These are phyloP conservation scores for Salvelinus sp. DNA, from an alignment of 2,113 vertebrate genomes.

Conservation along the genomic window DNA sequence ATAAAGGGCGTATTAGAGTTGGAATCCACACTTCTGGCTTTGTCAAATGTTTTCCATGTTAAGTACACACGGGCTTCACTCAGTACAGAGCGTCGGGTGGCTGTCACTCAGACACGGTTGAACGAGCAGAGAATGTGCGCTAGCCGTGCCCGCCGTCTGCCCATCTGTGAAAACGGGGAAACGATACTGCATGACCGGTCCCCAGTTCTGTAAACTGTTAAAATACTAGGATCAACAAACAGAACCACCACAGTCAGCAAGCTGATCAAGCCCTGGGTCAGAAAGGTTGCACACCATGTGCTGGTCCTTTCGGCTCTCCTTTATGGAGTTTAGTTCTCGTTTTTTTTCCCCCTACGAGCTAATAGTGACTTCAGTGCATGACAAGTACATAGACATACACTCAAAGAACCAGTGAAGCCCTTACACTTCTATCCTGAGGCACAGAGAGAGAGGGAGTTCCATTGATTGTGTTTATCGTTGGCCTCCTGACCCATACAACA, in stretches of 20 bases:
- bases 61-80: not conserved
- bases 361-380: constrained; percentile 58
- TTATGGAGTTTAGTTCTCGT: constrained; percentile 67
- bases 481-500: constrained; percentile 54
- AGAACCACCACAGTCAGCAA: constrained; percentile 52
- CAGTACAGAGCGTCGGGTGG: not conserved
- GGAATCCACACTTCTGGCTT: not conserved
- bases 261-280: constrained; percentile 54
- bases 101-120: constrained; percentile 7
- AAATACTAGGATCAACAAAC: constrained; percentile 73
- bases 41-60: constrained; percentile 10
- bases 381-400: constrained; percentile 55
- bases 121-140: constrained; percentile 12
- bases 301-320: constrained; percentile 52
- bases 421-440: constrained; percentile 44
- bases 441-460: constrained; percentile 23
- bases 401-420: constrained; percentile 42
- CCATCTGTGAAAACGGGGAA: constrained; percentile 58
- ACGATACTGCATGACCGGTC: constrained; percentile 33
- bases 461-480: constrained; percentile 66
- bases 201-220: constrained; percentile 63
- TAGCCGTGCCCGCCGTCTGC: constrained; percentile 27
- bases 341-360: constrained; percentile 71
- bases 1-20: not conserved
- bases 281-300: constrained; percentile 71